Conservation (phyloP, 2,888 invertebrate species). For the Scaptodrosophila latifasciaeformis region DNA sequence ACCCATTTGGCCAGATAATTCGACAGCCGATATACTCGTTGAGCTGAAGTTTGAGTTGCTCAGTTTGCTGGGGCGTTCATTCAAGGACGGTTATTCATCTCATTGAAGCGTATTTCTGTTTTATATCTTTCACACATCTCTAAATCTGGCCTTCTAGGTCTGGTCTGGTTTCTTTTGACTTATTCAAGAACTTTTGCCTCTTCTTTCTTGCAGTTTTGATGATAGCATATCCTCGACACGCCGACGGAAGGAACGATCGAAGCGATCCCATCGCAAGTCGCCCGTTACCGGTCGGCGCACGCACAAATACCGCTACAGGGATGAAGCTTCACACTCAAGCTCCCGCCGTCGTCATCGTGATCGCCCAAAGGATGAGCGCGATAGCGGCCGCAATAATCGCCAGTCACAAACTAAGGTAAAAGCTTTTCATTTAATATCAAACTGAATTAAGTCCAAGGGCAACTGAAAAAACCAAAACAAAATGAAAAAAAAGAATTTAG, state of each 20-base stretch:
- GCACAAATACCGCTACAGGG: slow-evolving; percentile 78
- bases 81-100: slow-evolving; percentile 66
- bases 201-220: slow-evolving; percentile 67
- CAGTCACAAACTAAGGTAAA: slow-evolving; percentile 75
- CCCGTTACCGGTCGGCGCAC: slow-evolving; percentile 85
- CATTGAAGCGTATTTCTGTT: slow-evolving; percentile 2
- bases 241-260: slow-evolving; percentile 88
- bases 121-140: neutral
- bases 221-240: slow-evolving; percentile 81
- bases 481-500: slow-evolving; percentile 43
- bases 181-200: slow-evolving; percentile 7
- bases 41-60: neutral
- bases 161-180: neutral
- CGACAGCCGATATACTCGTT: slow-evolving; percentile 32
- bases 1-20: slow-evolving; percentile 29
- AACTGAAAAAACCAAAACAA: slow-evolving; percentile 23
- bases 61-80: slow-evolving; percentile 55
- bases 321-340: slow-evolving; percentile 74
- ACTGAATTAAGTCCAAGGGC: slow-evolving; percentile 24
- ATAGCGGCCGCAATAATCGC: slow-evolving; percentile 71
- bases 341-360: slow-evolving; percentile 74
- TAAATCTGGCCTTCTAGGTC: neutral
- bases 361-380: slow-evolving; percentile 74
- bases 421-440: slow-evolving; percentile 72
- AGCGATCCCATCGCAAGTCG: slow-evolving; percentile 89